Conservation (phyloP, 1,140 invertebrate genomes). For the Drosophila mayri region DNA sequence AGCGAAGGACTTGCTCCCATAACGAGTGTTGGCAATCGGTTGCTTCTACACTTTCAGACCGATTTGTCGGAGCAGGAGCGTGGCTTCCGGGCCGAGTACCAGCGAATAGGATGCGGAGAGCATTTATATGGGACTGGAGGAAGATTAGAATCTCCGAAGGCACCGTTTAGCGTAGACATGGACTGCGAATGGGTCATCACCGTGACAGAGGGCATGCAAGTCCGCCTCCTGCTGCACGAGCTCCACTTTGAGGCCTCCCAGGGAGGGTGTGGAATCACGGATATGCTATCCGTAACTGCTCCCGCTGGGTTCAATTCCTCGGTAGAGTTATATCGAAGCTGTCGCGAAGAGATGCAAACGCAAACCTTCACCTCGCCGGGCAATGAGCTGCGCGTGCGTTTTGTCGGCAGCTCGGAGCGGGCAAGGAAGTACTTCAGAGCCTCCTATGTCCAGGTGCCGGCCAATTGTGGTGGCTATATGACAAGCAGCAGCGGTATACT, state of each 20-base stretch:
- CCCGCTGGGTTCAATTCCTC: conserved; percentile 31
- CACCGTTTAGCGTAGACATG: conserved; percentile 88
- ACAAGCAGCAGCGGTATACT: conserved; percentile 88
- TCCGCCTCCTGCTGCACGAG: conserved; percentile 85
- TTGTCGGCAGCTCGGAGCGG: conserved; percentile 88
- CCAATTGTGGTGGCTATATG: conserved; percentile 91
- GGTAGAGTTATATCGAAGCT: conserved; percentile 37
- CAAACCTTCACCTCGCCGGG: conserved; percentile 87
- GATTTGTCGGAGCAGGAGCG: conserved; percentile 78
- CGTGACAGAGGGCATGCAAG: conserved; percentile 87
- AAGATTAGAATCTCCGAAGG: conserved; percentile 60
- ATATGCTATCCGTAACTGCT: conserved; percentile 39
- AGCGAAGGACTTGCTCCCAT: conserved; percentile 9
- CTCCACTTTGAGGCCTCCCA: conserved; percentile 87
- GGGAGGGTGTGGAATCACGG: conserved; percentile 41
- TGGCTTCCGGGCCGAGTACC: conserved; percentile 86
- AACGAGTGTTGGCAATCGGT: conserved; percentile 64
- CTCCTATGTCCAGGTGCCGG: conserved; percentile 39
- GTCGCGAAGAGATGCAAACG: conserved; percentile 38
- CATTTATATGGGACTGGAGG: conserved; percentile 36
- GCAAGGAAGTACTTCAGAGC: conserved; percentile 88
- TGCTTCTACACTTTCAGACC: conserved; percentile 86
- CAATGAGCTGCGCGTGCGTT: conserved; percentile 91
- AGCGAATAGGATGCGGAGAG: conserved; percentile 84
- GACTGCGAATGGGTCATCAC: conserved; percentile 91